Conservation (phyloP, 2,888 invertebrate genomes). For the Netelia fuscicornis region DNA sequence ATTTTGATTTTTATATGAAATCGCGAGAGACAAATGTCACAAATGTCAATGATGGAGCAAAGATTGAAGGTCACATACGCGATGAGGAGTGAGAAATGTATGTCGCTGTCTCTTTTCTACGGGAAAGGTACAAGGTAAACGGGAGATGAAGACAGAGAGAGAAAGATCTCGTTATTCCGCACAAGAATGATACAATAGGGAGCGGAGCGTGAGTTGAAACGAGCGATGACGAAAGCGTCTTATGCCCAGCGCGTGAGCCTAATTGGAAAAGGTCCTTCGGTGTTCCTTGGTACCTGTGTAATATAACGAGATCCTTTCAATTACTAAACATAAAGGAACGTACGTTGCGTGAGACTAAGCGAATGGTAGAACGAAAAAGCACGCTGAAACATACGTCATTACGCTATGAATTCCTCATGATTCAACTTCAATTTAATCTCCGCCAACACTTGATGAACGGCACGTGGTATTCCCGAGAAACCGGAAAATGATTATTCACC, state of each 20-base stretch:
- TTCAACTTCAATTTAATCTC: slow-evolving; percentile 1
- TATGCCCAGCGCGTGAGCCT: slow-evolving; percentile 7
- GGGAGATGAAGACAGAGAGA: neutral
- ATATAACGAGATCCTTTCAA: slow-evolving; percentile 51
- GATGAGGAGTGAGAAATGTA: neutral
- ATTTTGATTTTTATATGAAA: neutral
- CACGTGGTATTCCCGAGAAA: too few relatives aligned
- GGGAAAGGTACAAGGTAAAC: neutral
- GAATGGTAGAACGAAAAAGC: neutral
- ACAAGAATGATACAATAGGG: slow-evolving; percentile 41
- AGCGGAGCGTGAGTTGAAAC: slow-evolving; percentile 53
- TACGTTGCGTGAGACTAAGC: neutral
- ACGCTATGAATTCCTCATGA: neutral
- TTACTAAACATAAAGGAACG: slow-evolving; percentile 14
- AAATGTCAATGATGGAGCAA: neutral
- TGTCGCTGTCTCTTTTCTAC: neutral
- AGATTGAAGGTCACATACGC: neutral
- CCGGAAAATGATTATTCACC: too few relatives aligned
- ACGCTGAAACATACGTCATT: slow-evolving; percentile 2
- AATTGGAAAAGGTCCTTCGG: slow-evolving; percentile 45
- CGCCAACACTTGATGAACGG: too few relatives aligned
- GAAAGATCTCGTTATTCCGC: slow-evolving; percentile 42
- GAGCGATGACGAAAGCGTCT: slow-evolving; percentile 41
- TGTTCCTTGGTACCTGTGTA: slow-evolving; percentile 22
- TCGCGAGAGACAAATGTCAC: neutral